These are phyloP conservation scores for Hemistola chrysoprasaria DNA, from an alignment of 2,888 invertebrate species.

Conservation along the genomic window DNA sequence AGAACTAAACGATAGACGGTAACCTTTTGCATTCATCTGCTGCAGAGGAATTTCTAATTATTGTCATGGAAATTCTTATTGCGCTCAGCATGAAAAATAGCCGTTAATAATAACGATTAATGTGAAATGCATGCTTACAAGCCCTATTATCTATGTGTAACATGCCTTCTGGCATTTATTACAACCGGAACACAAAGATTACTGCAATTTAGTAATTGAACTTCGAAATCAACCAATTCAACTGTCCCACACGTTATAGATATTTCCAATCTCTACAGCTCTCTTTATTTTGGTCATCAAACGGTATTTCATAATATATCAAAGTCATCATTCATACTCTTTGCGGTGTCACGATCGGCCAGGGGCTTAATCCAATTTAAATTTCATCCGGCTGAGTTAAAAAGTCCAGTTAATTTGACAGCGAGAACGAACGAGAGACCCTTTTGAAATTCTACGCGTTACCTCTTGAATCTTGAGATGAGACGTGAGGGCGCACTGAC, in stretches of 20 bases:
- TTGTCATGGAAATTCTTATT: constrained; percentile 24
- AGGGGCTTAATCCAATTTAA: constrained; percentile 74
- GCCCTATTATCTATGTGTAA: neutral
- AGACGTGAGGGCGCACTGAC: constrained; percentile 71
- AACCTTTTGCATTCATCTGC: constrained; percentile 24
- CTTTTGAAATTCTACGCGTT: constrained; percentile 55
- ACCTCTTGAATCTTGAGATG: constrained; percentile 38
- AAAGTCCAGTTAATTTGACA: constrained; percentile 58
- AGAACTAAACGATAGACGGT: no score
- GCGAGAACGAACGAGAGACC: constrained; percentile 37
- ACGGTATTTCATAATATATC: constrained; percentile 23
- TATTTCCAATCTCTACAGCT: constrained; percentile 27
- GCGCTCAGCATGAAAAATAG: constrained; percentile 23
- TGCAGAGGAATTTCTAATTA: constrained; percentile 27
- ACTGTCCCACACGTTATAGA: constrained; percentile 26
- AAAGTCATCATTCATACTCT: constrained; percentile 76
- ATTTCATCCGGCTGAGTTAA: constrained; percentile 67
- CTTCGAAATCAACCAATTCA: constrained; percentile 35
- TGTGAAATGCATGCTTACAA: constrained; percentile 1
- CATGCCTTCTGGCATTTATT: constrained; percentile 45
- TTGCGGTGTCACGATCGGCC: constrained; percentile 75
- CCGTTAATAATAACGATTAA: constrained; percentile 22
- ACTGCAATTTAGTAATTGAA: constrained; percentile 72
- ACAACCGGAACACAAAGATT: constrained; percentile 69
- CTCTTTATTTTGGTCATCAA: constrained; percentile 36